Evolutionary conservation across 2,797 vertebrate species (phyloP).

Genomic region (Hoplostethus atlanticus): DNA sequence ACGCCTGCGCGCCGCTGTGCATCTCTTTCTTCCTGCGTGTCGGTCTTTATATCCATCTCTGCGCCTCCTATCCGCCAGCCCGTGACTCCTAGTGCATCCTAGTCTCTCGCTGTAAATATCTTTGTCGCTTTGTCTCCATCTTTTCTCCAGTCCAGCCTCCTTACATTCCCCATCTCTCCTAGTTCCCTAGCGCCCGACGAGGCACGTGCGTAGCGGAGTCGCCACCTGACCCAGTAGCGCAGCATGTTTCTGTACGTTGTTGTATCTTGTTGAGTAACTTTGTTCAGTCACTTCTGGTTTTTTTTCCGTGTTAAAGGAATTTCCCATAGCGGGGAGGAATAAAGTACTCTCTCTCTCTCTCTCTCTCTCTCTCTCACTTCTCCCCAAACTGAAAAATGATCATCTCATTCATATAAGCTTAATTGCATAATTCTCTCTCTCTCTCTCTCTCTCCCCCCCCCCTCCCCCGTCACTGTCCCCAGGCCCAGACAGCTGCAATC

Average conservation of each 20-base stretch:
- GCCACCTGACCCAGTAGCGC: neutral
- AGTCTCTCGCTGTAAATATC: constrained; percentile 25
- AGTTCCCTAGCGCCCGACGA: constrained; percentile 9
- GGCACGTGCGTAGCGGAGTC: neutral
- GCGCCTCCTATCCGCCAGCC: neutral
- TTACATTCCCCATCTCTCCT: constrained; percentile 8
- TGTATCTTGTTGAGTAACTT: constrained; percentile 12
- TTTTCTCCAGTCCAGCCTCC: constrained; percentile 5
- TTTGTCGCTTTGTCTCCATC: constrained; percentile 17
- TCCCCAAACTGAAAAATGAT: constrained; percentile 34
- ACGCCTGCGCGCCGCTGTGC: constrained; percentile 11
- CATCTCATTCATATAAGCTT: constrained; percentile 37
- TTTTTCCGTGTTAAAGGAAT: no score
- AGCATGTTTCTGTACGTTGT: constrained; percentile 11
- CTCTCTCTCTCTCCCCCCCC: neutral
- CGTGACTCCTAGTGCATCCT: constrained; percentile 5
- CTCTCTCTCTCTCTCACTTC: neutral
- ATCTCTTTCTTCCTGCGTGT: constrained; percentile 27
- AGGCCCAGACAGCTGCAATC: constrained; percentile 95
- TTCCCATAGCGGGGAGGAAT: neutral
- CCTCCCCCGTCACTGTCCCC: constrained; percentile 24
- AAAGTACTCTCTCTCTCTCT: neutral
- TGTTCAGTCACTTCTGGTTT: neutral
- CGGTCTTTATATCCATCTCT: constrained; percentile 34
- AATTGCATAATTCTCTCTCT: constrained; percentile 31